Evolutionary conservation across 2,888 invertebrate genomes (phyloP).

Genomic region (Hesperia comma): DNA sequence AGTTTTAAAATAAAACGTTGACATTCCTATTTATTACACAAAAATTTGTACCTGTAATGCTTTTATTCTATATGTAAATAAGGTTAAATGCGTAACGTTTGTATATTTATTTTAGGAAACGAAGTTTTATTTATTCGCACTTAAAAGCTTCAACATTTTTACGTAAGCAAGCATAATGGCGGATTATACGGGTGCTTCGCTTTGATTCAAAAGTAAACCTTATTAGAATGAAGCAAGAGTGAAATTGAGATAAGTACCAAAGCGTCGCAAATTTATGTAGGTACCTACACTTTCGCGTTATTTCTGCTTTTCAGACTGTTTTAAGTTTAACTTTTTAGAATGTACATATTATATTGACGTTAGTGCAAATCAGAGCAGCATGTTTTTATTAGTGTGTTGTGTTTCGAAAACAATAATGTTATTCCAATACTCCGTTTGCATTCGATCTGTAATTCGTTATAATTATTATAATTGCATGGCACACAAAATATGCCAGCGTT

Average conservation of each 20-base stretch:
- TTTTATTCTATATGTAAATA: too few relatives aligned
- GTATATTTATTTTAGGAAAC: not conserved
- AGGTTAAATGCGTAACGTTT: too few relatives aligned
- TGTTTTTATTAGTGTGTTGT: not conserved
- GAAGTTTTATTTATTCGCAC: not conserved
- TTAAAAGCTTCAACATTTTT: not conserved
- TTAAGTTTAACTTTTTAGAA: not conserved
- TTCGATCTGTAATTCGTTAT: too few relatives aligned
- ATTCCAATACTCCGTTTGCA: too few relatives aligned
- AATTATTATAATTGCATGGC: too few relatives aligned
- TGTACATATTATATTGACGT: not conserved
- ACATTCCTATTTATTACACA: too few relatives aligned
- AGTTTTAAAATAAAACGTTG: too few relatives aligned
- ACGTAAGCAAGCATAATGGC: constrained; percentile 1
- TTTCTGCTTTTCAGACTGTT: constrained; percentile 4
- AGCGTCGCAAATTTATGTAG: not conserved
- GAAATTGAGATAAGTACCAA: not conserved
- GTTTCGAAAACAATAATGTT: too few relatives aligned
- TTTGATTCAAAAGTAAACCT: not conserved
- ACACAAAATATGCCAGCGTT: too few relatives aligned
- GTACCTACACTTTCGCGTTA: not conserved
- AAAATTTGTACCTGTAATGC: too few relatives aligned
- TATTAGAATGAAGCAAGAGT: not conserved
- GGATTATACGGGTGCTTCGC: not conserved
- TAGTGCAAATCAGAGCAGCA: not conserved